Evolutionary conservation across 2,888 invertebrate species (phyloP).

Genomic region (Andricus quercusramuli): DNA sequence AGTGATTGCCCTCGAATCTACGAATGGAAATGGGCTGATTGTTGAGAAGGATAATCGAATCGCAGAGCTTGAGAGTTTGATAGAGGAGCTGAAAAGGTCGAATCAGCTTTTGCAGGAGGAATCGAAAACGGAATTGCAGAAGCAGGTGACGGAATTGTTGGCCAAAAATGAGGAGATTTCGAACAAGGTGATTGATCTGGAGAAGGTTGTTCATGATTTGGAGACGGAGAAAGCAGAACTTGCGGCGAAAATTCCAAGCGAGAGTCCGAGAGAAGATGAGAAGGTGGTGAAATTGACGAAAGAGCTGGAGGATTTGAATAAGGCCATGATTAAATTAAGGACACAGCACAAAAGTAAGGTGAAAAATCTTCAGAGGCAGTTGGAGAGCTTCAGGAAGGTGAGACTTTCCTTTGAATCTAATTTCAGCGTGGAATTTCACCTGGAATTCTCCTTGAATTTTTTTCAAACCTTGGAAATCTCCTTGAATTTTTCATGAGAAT

Average conservation of each 20-base stretch:
- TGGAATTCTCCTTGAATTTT: no score
- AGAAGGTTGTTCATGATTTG: constrained; percentile 65
- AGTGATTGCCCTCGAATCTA: constrained; percentile 62
- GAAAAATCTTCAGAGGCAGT: constrained; percentile 88
- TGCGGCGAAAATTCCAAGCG: constrained; percentile 54
- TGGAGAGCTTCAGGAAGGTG: constrained; percentile 77
- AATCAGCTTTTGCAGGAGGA: constrained; percentile 70
- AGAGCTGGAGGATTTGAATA: constrained; percentile 87
- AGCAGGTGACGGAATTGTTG: constrained; percentile 65
- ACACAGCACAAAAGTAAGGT: constrained; percentile 86
- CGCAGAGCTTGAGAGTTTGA: constrained; percentile 76
- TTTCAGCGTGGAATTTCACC: no score
- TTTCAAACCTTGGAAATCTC: no score
- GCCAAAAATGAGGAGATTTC: constrained; percentile 68
- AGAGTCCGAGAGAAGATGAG: constrained; percentile 65
- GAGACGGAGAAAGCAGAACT: constrained; percentile 66
- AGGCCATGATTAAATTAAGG: constrained; percentile 88
- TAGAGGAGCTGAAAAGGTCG: constrained; percentile 73
- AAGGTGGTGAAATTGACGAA: constrained; percentile 82
- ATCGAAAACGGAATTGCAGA: constrained; percentile 68
- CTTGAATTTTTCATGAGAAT: no score
- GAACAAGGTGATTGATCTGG: constrained; percentile 67
- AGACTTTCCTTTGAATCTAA: neutral
- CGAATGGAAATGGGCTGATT: constrained; percentile 61
- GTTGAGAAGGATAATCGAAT: constrained; percentile 77